phyloP scores from a whole-genome alignment of 1,140 invertebrate species.

The Riptortus pedestris region DNA sequence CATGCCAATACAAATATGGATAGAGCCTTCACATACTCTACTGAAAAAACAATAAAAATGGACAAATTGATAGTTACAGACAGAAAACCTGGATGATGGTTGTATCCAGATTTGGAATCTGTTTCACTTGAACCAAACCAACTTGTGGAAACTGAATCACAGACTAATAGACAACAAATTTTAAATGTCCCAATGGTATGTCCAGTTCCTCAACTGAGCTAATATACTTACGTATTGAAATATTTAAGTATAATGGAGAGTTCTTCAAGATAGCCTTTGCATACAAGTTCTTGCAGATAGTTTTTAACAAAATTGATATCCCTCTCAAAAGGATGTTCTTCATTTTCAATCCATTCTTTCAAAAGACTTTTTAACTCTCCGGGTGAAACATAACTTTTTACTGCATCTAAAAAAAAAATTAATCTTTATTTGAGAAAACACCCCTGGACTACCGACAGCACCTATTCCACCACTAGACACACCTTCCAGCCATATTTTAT shows the following conservation, averaged over 20 bases:
- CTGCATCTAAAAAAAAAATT: conserved; percentile 23
- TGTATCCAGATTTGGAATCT: too few relatives aligned
- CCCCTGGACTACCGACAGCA: too few relatives aligned
- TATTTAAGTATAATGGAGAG: not conserved
- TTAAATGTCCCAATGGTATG: not conserved
- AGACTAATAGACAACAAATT: not conserved
- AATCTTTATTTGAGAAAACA: too few relatives aligned
- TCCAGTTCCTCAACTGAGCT: not conserved
- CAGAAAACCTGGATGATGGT: too few relatives aligned
- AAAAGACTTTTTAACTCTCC: conserved; percentile 40
- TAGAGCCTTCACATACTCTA: too few relatives aligned
- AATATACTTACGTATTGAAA: not conserved
- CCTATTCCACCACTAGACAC: too few relatives aligned
- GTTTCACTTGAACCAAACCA: not conserved
- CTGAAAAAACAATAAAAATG: too few relatives aligned
- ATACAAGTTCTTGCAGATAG: conserved; percentile 39
- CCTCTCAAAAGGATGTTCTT: conserved; percentile 38
- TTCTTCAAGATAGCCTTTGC: not conserved
- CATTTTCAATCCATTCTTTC: conserved; percentile 42
- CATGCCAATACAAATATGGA: too few relatives aligned
- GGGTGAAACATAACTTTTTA: conserved; percentile 29
- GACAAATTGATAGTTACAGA: too few relatives aligned
- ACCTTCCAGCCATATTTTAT: too few relatives aligned
- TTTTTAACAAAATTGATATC: conserved; percentile 40
- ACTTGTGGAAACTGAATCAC: not conserved